phyloP scores from a whole-genome alignment of 2,797 vertebrate genomes.

The Neosilurus hyrtlii region DNA sequence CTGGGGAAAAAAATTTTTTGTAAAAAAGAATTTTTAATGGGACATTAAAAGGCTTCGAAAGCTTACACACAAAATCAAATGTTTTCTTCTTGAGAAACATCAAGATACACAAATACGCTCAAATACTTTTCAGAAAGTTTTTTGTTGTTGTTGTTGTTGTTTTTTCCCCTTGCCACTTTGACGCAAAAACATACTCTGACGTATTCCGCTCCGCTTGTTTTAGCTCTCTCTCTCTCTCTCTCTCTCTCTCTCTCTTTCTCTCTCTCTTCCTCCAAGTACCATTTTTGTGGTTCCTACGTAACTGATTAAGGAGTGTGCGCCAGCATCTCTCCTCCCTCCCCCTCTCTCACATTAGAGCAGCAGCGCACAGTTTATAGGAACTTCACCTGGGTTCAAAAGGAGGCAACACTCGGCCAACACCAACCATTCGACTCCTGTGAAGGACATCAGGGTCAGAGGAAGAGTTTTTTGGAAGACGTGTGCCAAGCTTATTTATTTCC shows the following conservation, averaged over 20 bases:
- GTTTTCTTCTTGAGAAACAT: neutral
- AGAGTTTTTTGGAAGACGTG: constrained; percentile 11
- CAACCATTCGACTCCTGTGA: neutral
- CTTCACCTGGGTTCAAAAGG: constrained; percentile 24
- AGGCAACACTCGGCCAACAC: constrained; percentile 13
- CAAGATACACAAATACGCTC: neutral
- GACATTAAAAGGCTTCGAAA: neutral
- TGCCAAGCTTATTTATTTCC: neutral
- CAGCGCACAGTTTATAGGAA: constrained; percentile 13
- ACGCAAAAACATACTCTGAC: constrained; percentile 26
- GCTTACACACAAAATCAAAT: neutral
- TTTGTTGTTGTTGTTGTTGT: too few species aligned
- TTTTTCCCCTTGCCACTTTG: neutral
- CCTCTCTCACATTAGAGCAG: constrained; percentile 7
- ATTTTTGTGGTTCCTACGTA: constrained; percentile 32
- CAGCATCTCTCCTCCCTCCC: neutral
- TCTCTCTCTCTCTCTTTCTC: neutral
- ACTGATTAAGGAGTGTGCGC: neutral
- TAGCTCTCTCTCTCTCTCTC: neutral
- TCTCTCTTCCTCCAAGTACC: neutral
- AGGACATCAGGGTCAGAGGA: constrained; percentile 12
- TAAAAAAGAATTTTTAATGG: neutral
- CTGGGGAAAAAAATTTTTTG: neutral
- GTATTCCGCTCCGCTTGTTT: neutral
- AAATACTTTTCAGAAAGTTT: constrained; percentile 11